phyloP scores from a whole-genome alignment of 2,113 vertebrate species.

The Xenopus borealis region DNA sequence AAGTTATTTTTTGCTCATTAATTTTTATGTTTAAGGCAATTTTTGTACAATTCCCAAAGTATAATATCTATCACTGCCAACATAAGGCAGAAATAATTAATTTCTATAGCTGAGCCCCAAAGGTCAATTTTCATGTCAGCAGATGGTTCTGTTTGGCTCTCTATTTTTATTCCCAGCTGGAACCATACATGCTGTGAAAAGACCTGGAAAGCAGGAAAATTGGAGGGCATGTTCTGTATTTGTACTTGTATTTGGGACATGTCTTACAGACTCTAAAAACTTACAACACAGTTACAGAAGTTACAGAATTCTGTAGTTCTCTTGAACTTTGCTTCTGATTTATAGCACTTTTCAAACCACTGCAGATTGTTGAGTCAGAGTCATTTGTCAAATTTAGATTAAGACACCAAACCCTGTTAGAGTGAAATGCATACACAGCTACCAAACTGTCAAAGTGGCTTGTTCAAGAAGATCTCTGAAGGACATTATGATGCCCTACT shows the following conservation, averaged over 20 bases:
- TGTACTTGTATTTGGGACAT: background rate
- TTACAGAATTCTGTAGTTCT: background rate
- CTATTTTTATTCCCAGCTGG: constrained; percentile 39
- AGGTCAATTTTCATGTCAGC: constrained; percentile 38
- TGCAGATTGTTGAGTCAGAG: background rate
- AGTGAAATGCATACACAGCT: no score
- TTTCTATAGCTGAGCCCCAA: constrained; percentile 36
- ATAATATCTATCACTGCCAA: constrained; percentile 30
- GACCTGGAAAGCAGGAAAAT: constrained; percentile 21
- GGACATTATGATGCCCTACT: no score
- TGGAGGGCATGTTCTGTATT: constrained; percentile 5
- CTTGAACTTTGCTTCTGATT: constrained; percentile 3
- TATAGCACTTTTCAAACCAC: background rate
- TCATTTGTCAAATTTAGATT: no score
- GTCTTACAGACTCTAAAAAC: background rate
- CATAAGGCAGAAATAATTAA: constrained; percentile 41
- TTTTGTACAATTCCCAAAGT: constrained; percentile 2
- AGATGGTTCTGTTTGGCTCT: constrained; percentile 36
- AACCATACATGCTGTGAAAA: constrained; percentile 30
- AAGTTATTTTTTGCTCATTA: constrained; percentile 27
- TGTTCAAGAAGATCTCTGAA: no score
- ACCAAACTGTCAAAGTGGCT: no score
- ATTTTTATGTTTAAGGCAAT: constrained; percentile 19
- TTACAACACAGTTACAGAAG: background rate
- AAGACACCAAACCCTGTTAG: no score